A percentile compares a stretch with the other conserved stretches of the same genome.
Evolutionary conservation across 1,140 invertebrate species (phyloP).

Genomic region (Mactra quadrangularis): DNA sequence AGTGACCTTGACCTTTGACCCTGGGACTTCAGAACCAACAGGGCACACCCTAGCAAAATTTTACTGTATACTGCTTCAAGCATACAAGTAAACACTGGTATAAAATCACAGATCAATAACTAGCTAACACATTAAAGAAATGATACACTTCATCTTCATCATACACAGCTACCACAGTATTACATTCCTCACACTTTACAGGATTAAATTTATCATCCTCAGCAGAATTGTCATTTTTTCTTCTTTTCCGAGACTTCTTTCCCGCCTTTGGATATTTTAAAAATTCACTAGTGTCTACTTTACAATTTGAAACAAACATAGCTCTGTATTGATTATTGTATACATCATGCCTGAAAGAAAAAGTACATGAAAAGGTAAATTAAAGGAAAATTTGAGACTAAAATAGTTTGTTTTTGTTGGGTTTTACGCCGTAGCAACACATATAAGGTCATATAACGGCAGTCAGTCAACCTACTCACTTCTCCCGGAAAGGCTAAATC

Average conservation of each 20-base stretch:
- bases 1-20: no score
- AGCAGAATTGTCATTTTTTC: conserved; percentile 64
- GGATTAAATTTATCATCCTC: conserved; percentile 85
- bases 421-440: no score
- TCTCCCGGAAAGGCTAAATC: no score
- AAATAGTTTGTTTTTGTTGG: no score
- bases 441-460: no score
- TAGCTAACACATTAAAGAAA: conserved; percentile 88
- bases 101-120: conserved; percentile 77
- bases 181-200: conserved; percentile 86
- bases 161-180: conserved; percentile 87
- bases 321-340: conserved; percentile 87
- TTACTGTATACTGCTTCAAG: no score
- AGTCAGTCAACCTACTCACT: no score
- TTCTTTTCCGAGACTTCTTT: conserved; percentile 69
- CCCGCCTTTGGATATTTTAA: conserved; percentile 81
- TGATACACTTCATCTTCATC: conserved; percentile 88
- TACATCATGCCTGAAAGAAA: conserved; percentile 84
- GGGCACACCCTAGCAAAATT: no score
- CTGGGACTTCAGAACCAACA: no score
- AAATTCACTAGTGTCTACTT: conserved; percentile 83
- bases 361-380: no score
- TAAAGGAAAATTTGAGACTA: no score
- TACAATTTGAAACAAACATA: conserved; percentile 88
- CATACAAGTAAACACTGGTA: no score